Evolutionary conservation across 2,797 vertebrate genomes (phyloP).

Genomic region (Onychomys leucogaster): DNA sequence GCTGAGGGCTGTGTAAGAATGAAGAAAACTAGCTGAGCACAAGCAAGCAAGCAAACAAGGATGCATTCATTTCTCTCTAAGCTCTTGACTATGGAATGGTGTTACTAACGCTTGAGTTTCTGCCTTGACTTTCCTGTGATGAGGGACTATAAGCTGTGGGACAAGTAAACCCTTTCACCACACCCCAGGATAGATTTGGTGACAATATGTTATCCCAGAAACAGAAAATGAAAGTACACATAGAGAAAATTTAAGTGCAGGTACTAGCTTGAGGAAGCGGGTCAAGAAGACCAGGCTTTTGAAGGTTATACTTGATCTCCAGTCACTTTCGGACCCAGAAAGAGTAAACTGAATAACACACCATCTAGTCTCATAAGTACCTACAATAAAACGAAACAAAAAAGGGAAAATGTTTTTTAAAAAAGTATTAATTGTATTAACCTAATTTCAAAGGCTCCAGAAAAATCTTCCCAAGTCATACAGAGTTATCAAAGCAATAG

Average conservation of each 20-base stretch:
- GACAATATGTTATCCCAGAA: background rate
- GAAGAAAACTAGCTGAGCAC: background rate
- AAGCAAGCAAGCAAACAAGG: background rate
- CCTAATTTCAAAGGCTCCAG: background rate
- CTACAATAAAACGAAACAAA: background rate
- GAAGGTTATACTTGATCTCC: background rate
- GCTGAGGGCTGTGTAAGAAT: background rate
- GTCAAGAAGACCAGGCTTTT: background rate
- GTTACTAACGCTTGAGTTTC: background rate
- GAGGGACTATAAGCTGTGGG: background rate
- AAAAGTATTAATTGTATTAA: background rate
- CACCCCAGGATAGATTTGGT: background rate
- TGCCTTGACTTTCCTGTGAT: background rate
- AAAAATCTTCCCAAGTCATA: conserved; percentile 15
- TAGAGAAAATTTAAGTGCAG: background rate
- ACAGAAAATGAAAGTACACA: background rate
- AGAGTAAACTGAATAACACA: background rate
- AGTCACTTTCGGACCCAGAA: background rate
- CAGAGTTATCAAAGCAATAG: conserved; percentile 37
- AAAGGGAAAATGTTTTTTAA: background rate
- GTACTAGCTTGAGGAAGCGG: background rate
- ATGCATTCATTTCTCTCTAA: background rate
- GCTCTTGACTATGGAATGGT: background rate
- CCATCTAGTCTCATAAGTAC: background rate
- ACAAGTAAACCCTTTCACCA: background rate